These are phyloP conservation scores for Calliphora vomitoria DNA, from an alignment of 2,888 invertebrate genomes.

Conservation along the genomic window DNA sequence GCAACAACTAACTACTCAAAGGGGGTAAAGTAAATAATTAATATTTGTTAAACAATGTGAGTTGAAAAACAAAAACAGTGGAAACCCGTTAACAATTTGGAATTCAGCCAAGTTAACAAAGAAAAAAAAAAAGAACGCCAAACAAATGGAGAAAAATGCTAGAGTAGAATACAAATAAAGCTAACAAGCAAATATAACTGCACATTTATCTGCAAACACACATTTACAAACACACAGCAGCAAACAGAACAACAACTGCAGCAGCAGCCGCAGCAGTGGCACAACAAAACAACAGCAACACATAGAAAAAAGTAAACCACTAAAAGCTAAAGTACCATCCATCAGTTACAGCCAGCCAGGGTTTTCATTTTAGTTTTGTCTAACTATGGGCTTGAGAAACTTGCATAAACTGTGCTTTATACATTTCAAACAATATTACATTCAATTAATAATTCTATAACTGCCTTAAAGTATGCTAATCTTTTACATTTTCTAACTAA, in stretches of 20 bases:
- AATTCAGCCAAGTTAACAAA: constrained; percentile 71
- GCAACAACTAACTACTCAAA: constrained; percentile 30
- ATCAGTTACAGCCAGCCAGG: constrained; percentile 20
- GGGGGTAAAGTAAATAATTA: constrained; percentile 61
- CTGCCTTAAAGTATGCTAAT: no score
- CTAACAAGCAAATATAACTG: constrained; percentile 71
- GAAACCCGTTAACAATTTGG: constrained; percentile 59
- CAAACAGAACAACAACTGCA: constrained; percentile 25
- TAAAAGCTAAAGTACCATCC: constrained; percentile 49
- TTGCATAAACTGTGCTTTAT: no score
- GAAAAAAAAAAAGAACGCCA: constrained; percentile 24
- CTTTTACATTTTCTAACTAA: no score
- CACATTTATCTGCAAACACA: not conserved
- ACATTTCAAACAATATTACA: no score
- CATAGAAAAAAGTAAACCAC: constrained; percentile 35
- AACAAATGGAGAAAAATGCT: constrained; percentile 24
- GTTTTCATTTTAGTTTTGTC: constrained; percentile 6
- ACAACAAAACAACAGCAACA: constrained; percentile 26
- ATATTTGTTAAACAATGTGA: constrained; percentile 67
- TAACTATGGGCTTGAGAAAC: no score
- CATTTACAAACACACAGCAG: not conserved
- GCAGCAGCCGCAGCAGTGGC: not conserved
- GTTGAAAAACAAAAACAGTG: constrained; percentile 10
- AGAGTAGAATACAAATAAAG: constrained; percentile 71
- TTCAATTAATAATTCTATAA: no score